Conservation (phyloP, 2,113 vertebrate genomes). For the Macrotus californicus region DNA sequence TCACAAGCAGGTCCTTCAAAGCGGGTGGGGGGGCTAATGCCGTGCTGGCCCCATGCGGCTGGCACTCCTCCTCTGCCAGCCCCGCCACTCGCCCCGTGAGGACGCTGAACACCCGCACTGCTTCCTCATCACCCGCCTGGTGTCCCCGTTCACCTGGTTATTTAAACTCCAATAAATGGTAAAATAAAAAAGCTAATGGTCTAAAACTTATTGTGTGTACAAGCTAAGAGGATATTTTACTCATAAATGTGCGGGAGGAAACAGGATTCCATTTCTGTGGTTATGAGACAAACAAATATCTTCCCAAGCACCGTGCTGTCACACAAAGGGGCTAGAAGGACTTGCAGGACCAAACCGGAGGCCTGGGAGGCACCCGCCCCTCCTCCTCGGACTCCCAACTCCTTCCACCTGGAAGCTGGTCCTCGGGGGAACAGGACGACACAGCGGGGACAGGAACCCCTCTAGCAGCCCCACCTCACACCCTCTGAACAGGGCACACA, state of each 20-base stretch:
- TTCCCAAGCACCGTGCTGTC: neutral
- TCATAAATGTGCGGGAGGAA: constrained; percentile 13
- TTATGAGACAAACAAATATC: constrained; percentile 56
- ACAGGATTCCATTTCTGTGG: neutral
- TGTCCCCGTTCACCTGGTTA: constrained; percentile 33
- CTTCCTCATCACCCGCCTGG: neutral
- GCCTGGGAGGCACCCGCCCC: rapidly evolving
- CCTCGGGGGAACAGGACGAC: rapidly evolving
- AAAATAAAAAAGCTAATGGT: constrained; percentile 61
- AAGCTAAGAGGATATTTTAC: constrained; percentile 20
- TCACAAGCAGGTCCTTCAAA: neutral
- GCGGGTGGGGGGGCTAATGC: neutral
- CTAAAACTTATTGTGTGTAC: constrained; percentile 53
- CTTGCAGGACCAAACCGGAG: neutral
- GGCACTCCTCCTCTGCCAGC: neutral
- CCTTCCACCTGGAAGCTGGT: rapidly evolving
- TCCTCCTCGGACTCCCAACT: rapidly evolving
- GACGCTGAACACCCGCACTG: neutral
- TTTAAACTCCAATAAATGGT: constrained; percentile 65
- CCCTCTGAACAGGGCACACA: rapidly evolving
- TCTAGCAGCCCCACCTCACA: rapidly evolving
- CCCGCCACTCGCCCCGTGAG: rapidly evolving
- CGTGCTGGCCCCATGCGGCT: neutral
- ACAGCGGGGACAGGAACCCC: rapidly evolving
- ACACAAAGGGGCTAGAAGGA: neutral